phyloP scores from a whole-genome alignment of 2,888 invertebrate genomes.

The Hipparchia semele region DNA sequence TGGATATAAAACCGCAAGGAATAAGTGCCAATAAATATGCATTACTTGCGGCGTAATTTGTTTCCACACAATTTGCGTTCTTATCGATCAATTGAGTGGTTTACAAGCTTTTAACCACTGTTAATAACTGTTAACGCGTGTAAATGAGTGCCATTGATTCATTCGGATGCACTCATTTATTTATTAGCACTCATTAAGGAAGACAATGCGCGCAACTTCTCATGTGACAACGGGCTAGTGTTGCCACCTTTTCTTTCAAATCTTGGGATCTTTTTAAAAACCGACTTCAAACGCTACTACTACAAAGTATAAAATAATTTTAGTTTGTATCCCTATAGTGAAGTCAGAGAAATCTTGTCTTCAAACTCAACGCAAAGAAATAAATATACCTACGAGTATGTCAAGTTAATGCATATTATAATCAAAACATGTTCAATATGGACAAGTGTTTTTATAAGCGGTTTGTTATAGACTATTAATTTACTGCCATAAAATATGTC shows the following conservation, averaged over 20 bases:
- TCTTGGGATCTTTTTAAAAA: no score
- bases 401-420: neutral
- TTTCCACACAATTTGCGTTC: slow-evolving; percentile 18
- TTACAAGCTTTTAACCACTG: slow-evolving; percentile 22
- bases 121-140: slow-evolving; percentile 11
- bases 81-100: slow-evolving; percentile 29
- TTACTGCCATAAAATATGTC: slow-evolving; percentile 21
- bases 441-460: slow-evolving; percentile 19
- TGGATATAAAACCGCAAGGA: slow-evolving; percentile 3
- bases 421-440: slow-evolving; percentile 22
- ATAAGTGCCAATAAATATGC: slow-evolving; percentile 6
- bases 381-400: neutral
- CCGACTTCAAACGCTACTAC: no score
- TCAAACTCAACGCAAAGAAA: neutral
- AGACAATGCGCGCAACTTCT: slow-evolving; percentile 1
- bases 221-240: neutral
- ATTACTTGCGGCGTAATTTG: slow-evolving; percentile 10
- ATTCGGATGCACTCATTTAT: slow-evolving; percentile 30
- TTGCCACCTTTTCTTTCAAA: no score
- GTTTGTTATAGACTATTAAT: slow-evolving; percentile 13
- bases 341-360: no score
- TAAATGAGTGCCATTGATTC: slow-evolving; percentile 35
- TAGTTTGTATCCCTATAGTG: no score
- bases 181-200: slow-evolving; percentile 22
- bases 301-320: no score